A percentile compares a stretch with the other conserved stretches of the same genome.
These are phyloP conservation scores for Smutsia temminckii DNA, from an alignment of 2,797 vertebrate species.

Conservation along the genomic window DNA sequence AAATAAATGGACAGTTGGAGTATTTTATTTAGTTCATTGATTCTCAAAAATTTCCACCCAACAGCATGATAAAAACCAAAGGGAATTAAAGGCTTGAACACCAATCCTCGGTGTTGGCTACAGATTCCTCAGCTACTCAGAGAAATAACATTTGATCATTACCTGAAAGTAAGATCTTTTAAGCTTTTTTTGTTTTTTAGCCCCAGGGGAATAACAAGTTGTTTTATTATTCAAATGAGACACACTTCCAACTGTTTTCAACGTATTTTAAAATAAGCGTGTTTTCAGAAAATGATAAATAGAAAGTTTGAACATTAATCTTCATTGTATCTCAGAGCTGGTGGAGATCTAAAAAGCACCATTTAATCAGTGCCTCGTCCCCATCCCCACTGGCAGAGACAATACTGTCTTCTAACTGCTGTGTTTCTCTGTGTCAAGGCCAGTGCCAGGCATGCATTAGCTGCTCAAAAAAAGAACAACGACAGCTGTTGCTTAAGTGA, in stretches of 20 bases:
- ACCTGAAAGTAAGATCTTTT: constrained; percentile 78
- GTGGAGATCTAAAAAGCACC: not conserved
- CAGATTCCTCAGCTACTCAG: not conserved
- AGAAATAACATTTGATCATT: not conserved
- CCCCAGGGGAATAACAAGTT: constrained; percentile 83
- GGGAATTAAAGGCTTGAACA: not conserved
- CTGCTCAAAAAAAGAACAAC: not conserved
- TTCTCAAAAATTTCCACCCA: not conserved
- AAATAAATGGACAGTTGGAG: not conserved
- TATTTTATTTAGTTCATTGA: not conserved
- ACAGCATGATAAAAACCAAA: not conserved
- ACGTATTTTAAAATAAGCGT: constrained; percentile 86
- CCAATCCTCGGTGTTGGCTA: not conserved
- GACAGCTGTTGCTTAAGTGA: not conserved
- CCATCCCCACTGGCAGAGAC: not conserved
- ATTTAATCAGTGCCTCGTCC: not conserved
- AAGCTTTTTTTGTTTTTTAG: constrained; percentile 73
- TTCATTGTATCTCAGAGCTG: not conserved
- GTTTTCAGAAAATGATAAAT: constrained; percentile 66
- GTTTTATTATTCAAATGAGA: constrained; percentile 84
- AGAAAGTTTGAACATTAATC: not conserved
- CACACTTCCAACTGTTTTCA: constrained; percentile 84
- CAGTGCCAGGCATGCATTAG: not conserved
- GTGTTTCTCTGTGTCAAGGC: not conserved
- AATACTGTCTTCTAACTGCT: not conserved